Evolutionary conservation across 2,888 invertebrate genomes (phyloP), one percentile per base, ranked within the genome.

Genomic region (Drosophila limbata): DNA sequence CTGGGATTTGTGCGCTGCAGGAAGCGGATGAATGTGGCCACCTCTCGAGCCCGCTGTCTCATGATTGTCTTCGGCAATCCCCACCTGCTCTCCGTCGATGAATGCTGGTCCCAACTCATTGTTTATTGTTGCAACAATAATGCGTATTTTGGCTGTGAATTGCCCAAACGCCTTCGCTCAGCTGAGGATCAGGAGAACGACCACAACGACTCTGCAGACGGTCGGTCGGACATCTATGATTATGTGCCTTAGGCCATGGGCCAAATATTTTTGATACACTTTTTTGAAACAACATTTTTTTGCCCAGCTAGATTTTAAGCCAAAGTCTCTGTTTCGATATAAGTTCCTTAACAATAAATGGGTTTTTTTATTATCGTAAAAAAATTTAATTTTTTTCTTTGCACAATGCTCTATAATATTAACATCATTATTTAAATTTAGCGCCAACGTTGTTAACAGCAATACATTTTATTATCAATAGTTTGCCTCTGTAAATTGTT

Each of bases 11-110:
- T 97, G 1, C 93, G 94, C 19, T 95, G 95, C 76, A 95, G 96
- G 0, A 96, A 96, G 90, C 94, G 98, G 67, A 94, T 98, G 82
- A 99, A 98, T 93, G 98, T 98, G 0, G 96, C 97, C 1, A 94
- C 98, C 50, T 98, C 97, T 0, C 94, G 98, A 76, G 96, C 97
- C 1, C 90, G 92, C 8, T 94, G 96, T 8, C 93, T 98, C 28
- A 94, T 96, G 6, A 94, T 98, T 39, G 93, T 98, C 55, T 94
- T 98, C 78, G 98, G 98, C 47, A 96, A 98, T 93, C 97, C 98
- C 0, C 94, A 95, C 84, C 92, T 97, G 28, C 91, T 97, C 19
- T 90, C 92, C 3, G 90, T 92, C 28, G 97, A 97, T 90, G 92
- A 93, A 0, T 93, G 94, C 77, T 97, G 97, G 97, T 93, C 94